Percentiles rank a stretch among this genome's conserved stretches.
Evolutionary conservation across 2,113 vertebrate species (phyloP).

Genomic region (Nerophis lumbriciformis): DNA sequence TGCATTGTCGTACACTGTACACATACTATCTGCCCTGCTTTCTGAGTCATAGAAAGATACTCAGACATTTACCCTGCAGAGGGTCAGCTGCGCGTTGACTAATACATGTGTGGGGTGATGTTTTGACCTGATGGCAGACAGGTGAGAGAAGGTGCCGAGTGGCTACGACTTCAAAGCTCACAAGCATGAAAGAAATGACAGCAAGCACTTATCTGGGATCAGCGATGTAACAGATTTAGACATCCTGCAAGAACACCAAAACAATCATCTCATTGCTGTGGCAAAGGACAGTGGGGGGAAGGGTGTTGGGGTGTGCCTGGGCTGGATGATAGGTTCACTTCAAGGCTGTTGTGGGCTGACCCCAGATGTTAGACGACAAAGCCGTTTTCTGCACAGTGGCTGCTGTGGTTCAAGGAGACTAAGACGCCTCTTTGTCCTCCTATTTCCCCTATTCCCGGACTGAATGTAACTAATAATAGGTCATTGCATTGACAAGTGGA

Average conservation of each 20-base stretch:
- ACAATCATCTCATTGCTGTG: conserved; percentile 29
- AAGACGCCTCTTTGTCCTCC: conserved; percentile 46
- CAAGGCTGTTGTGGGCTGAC: conserved; percentile 15
- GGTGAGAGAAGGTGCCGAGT: conserved; percentile 31
- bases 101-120: conserved; percentile 27
- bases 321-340: conserved; percentile 1
- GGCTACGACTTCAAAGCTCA: conserved; percentile 51
- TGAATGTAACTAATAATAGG: conserved; percentile 53
- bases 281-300: not conserved
- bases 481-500: conserved; percentile 38
- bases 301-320: not conserved
- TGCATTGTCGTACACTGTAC: too few species aligned
- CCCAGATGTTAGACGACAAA: conserved; percentile 25
- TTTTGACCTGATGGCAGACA: conserved; percentile 47
- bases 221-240: conserved; percentile 21
- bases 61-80: conserved; percentile 4
- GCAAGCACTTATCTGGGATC: conserved; percentile 16
- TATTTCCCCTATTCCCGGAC: not conserved
- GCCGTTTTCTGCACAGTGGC: conserved; percentile 32
- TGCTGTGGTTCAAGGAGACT: conserved; percentile 18
- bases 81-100: not conserved
- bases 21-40: not conserved
- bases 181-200: conserved; percentile 33
- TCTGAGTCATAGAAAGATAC: not conserved
- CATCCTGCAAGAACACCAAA: conserved; percentile 27